Evolutionary conservation across 2,888 invertebrate genomes (phyloP), one percentile per base, ranked within the genome.

Genomic region (Norana najaformis): DNA sequence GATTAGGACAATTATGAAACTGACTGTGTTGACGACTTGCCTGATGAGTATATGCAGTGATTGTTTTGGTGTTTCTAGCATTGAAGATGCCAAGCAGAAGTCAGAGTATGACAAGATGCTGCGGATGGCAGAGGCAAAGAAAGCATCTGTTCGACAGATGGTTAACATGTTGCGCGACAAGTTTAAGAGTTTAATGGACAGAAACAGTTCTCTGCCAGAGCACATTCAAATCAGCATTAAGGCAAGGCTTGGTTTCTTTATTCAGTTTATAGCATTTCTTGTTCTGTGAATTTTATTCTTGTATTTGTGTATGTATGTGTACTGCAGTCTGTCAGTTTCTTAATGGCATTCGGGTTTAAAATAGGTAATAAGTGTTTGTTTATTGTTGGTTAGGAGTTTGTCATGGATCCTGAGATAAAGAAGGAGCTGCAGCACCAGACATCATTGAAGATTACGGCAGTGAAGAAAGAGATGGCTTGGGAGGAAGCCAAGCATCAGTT

Each of bases 51-150:
- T 5, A 53, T 89, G 13, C 18, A 82, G 11, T 89, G 35, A 34
- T 41, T 6, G 38, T 88, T 34, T 38, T 88, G 88, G 18, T 88
- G 85, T 88, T 39, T 88, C 0, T 91, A 95, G 95, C 92, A 95
- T 95, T 92, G 95, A 95, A 92, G 95, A 95, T 92, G 94, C 94
- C 18, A 95, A 94, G 92, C 95, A 95, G 92, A 95, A 95, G 91
- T 93, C 94, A 18, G 95, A 95, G 91, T 92, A 95, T 91, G 95
- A 95, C 91, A 94, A 94, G 91, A 93, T 94, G 94, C 93, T 95
- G 93, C 93, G 93, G 88, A 92, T 93, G 89, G 95, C 95, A 1
- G 94, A 95, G 91, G 93, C 94, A 91, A 94, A 94, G 93, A 95
- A 95, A 91, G 91, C 93, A 5, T 93, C 93, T 14, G 94, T 94